Base-by-base conservation (phyloP, 2,113 vertebrate species). In the Eclectus roratus region DNA sequence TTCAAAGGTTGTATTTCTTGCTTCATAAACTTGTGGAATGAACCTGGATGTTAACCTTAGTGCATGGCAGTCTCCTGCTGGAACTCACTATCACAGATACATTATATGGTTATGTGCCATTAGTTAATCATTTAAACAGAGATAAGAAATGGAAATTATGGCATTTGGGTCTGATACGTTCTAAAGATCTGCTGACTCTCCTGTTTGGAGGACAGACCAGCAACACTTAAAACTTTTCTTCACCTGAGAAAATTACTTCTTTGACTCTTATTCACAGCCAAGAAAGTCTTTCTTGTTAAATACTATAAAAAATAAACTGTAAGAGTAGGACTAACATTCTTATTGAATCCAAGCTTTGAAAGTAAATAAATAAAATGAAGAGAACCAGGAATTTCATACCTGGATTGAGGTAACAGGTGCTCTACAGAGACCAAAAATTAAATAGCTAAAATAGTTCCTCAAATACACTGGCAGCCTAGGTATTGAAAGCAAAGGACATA, bases 21-120 rank as follows among this genome's bases (percentile, higher is more conserved):
- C 96, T 91, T 92, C 96, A 97, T 97, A 97, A 97, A 97, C 82
- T 86, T 95, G 93, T 63, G 83, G 92, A 97, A 97, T 93, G 94
- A 96, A 96, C 95, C 89, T 95, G 69, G 64, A 92, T 85, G 88
- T 94, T 94, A 96, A 97, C 93, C 95, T 82, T 56, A 86, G 72
- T 63, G 84, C 64, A 80, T 50, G 55, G 61, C 82, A 94, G 69
- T 73, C 66, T 86, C 80, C 73, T 79, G 71, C 80, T 80, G 49
- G 71, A 95, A 93, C 71, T 53, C 91, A 68, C 91, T 88, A 93
- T 78, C 94, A 47, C 0, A 7, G 93, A 91, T 56, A 91, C 82
- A 80, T 97, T 96, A 94, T 47, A 81, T 43, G 80, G 95, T 96
- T 95, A 94, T 81, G 93, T 94, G n/a, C 70, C 94, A 97, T 91